These are phyloP conservation scores for Ametastegia equiseti DNA, from an alignment of 2,888 invertebrate species.

Conservation along the genomic window DNA sequence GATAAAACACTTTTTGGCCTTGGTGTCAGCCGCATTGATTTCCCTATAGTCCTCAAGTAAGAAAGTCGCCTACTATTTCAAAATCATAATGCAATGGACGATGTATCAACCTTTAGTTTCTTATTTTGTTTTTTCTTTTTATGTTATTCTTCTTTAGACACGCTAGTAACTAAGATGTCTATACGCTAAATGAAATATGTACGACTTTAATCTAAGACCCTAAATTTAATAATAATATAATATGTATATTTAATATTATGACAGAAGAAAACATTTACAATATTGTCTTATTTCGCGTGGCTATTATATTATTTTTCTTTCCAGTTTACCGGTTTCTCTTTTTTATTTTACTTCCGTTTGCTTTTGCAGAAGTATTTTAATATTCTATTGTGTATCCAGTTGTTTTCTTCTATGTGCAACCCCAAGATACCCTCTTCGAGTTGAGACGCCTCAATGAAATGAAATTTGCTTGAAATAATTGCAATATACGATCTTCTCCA, in stretches of 20 bases:
- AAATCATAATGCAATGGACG: neutral
- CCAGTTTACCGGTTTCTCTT: neutral
- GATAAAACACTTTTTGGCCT: conserved; percentile 54
- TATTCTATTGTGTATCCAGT: neutral
- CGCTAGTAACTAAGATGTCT: conserved; percentile 3
- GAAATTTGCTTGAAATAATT: too few species aligned
- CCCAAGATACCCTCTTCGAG: too few species aligned
- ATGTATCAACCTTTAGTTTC: conserved; percentile 1
- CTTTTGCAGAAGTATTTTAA: neutral
- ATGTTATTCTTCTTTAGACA: neutral
- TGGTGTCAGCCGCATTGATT: conserved; percentile 51
- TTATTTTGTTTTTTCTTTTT: neutral
- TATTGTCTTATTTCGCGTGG: conserved; percentile 42
- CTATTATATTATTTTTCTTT: neutral
- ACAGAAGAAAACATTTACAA: conserved; percentile 47
- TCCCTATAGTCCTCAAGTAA: conserved; percentile 18
- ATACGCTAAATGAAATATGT: conserved; percentile 31
- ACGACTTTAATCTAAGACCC: conserved; percentile 40
- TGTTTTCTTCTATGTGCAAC: neutral
- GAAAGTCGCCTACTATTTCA: neutral
- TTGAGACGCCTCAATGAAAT: too few species aligned
- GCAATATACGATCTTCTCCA: too few species aligned
- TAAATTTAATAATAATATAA: conserved; percentile 45
- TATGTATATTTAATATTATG: conserved; percentile 49
- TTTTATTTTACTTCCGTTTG: neutral